Base-by-base conservation (phyloP, 2,797 vertebrate genomes). In the Catostomus latipinnis region DNA sequence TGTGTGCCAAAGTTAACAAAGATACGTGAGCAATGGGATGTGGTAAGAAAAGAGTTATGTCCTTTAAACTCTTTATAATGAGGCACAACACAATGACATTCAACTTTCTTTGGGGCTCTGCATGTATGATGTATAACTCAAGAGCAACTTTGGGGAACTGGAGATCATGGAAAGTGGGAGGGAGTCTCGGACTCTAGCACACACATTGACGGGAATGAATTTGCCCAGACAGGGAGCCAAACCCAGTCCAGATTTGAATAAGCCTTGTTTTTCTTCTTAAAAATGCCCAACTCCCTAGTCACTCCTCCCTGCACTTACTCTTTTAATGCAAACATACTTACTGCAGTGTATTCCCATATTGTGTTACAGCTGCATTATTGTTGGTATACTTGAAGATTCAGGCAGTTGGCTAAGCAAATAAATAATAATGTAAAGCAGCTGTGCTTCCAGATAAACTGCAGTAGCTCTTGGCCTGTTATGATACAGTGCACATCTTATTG, bases 371-470 rank as follows among this genome's bases (percentile, higher is more conserved):
- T 71, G 82, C 34, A 80, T 90, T 89, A 82, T 80, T 85, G 87
- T 89, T 84, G 82, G 84, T 85, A 85, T 78, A 79, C 77, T 56
- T 77, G 85, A 88, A 85, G 89, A 91, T 81, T 81, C 86, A 86
- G 34, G 34, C 34, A 34, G 34, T 34, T 34, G 88, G 89, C 89
- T 90, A 83, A 84, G 90, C 87, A 83, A 91, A 88, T 92, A 91
- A 92, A 93, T 90, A 93, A 91, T 90, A 93, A 93, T 87, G 91
- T 82, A 88, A 92, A 92, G 86, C 93, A 92, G 87, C 90, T 93
- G 90, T 78, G 78, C 67, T 87, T 86, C 82, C 34, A 34, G 34
- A 34, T 34, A 34, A 34, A 34, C 34, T 10, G 82, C 71, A 81
- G 52, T 22, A 62, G 54, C 72, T 76, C 81, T 78, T 77, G 84